Evolutionary conservation across 2,113 vertebrate species (phyloP).

Genomic region (Speoplatyrhinus poulsoni): DNA sequence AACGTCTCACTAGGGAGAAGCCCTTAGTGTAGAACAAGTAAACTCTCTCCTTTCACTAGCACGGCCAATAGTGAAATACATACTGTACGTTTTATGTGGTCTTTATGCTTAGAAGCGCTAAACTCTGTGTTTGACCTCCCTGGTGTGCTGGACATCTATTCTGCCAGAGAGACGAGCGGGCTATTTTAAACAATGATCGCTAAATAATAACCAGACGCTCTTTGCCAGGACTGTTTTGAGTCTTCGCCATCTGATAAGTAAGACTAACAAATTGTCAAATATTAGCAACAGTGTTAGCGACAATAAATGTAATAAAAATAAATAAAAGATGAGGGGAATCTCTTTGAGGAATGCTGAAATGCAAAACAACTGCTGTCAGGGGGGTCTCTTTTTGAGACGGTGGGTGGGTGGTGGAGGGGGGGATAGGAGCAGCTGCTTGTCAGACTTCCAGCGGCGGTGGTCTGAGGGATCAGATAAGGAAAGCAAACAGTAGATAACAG

Average conservation of each 20-base stretch:
- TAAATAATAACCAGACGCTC: slow-evolving; percentile 35
- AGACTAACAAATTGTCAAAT: slow-evolving; percentile 35
- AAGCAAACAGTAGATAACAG: slow-evolving; percentile 68
- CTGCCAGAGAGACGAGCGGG: slow-evolving; percentile 25
- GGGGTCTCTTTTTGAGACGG: slow-evolving; percentile 4
- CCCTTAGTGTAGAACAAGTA: slow-evolving; percentile 63
- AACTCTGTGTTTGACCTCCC: slow-evolving; percentile 66
- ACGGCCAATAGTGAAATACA: slow-evolving; percentile 55
- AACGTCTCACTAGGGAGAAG: slow-evolving; percentile 66
- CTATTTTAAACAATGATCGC: slow-evolving; percentile 47
- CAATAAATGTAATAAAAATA: background rate
- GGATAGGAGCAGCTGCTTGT: slow-evolving; percentile 2
- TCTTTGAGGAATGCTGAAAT: slow-evolving; percentile 1
- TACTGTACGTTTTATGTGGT: slow-evolving; percentile 43
- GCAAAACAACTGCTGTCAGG: slow-evolving; percentile 17
- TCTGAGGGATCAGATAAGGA: slow-evolving; percentile 61
- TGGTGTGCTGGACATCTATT: slow-evolving; percentile 7
- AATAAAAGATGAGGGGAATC: background rate
- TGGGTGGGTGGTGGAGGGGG: background rate
- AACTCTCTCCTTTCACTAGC: slow-evolving; percentile 63
- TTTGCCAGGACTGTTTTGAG: slow-evolving; percentile 11
- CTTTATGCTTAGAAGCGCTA: slow-evolving; percentile 41
- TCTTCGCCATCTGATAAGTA: slow-evolving; percentile 15
- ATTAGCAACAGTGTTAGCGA: slow-evolving; percentile 2
- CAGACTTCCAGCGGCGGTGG: slow-evolving; percentile 14